Percentiles rank a stretch among this genome's conserved stretches.
Evolutionary conservation across 53 echinoderm and acorn worm species (phyloP).

Genomic region (Crossaster papposus): DNA sequence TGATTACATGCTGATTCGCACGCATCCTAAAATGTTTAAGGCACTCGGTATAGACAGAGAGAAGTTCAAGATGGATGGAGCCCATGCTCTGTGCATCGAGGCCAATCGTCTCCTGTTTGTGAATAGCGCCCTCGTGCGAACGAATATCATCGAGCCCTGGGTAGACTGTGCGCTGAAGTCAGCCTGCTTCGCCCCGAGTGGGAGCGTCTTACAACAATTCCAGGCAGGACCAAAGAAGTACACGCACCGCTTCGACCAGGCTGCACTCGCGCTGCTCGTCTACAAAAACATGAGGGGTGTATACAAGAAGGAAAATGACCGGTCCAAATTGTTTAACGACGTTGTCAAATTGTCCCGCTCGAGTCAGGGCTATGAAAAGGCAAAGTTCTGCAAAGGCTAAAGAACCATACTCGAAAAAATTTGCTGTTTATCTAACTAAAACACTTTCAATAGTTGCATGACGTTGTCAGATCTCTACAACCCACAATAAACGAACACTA

Average conservation of each 20-base stretch:
- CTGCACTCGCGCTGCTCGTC: background rate
- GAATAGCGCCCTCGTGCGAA: constrained; percentile 19
- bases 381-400: background rate
- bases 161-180: background rate
- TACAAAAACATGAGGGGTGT: constrained; percentile 28
- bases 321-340: background rate
- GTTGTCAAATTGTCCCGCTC: constrained; percentile 19
- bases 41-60: constrained; percentile 12
- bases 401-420: too few species aligned
- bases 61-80: background rate
- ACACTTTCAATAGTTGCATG: too few species aligned
- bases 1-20: background rate
- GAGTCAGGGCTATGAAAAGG: background rate
- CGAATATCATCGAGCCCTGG: constrained; percentile 15
- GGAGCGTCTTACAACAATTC: background rate
- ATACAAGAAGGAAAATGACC: constrained; percentile 6
- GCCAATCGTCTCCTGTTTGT: constrained; percentile 29
- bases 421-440: too few species aligned
- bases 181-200: background rate
- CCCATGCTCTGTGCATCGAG: constrained; percentile 23
- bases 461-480: too few species aligned
- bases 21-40: constrained; percentile 28
- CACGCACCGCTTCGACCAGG: constrained; percentile 15
- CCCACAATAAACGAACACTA: too few species aligned
- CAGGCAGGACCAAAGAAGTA: background rate